A percentile compares a stretch with the other conserved stretches of the same genome.
phyloP scores from a whole-genome alignment of 2,113 vertebrate species.

The Centropus bengalensis region DNA sequence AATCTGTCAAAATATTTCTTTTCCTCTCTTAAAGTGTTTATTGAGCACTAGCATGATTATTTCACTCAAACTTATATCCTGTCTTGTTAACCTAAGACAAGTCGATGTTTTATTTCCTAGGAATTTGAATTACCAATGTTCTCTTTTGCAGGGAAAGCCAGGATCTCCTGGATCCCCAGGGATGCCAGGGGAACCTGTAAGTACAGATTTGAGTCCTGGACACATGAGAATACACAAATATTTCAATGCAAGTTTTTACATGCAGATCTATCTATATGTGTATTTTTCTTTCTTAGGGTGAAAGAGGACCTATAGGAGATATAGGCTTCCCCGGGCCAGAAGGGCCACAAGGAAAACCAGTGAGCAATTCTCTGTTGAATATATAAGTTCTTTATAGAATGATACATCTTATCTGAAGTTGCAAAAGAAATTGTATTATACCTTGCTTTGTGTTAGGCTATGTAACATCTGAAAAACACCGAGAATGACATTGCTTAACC shows the following conservation, averaged over 20 bases:
- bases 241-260: neutral
- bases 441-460: neutral
- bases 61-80: neutral
- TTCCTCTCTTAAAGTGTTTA: neutral
- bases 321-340: slow-evolving; percentile 95
- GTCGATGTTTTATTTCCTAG: neutral
- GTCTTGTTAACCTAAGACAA: neutral
- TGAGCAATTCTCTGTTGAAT: slow-evolving; percentile 74
- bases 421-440: neutral
- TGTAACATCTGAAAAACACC: neutral
- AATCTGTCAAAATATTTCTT: neutral
- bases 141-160: slow-evolving; percentile 86
- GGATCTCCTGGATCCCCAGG: slow-evolving; percentile 87
- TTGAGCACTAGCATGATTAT: neutral
- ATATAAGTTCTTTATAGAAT: neutral
- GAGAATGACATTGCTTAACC: neutral
- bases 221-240: neutral
- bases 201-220: slow-evolving; percentile 46
- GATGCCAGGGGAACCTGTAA: slow-evolving; percentile 92
- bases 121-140: neutral
- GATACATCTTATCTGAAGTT: neutral
- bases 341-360: slow-evolving; percentile 88
- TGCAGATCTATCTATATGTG: neutral
- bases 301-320: slow-evolving; percentile 92
- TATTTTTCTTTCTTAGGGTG: slow-evolving; percentile 79